Base-by-base conservation (phyloP, 1,140 invertebrate species). In the Drosophila biarmipes region DNA sequence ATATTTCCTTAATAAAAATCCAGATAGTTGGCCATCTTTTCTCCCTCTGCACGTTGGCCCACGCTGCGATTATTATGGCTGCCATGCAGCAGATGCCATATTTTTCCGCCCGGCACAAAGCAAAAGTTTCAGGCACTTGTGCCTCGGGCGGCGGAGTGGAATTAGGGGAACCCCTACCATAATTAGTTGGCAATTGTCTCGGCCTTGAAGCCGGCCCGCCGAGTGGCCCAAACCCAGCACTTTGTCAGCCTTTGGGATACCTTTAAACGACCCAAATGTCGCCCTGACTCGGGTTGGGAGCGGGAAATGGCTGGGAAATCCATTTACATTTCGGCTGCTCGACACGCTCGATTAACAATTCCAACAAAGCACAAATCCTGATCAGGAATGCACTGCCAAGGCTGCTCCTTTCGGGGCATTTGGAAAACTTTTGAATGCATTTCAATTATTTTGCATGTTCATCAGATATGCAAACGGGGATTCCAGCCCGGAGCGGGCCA, bases 371-470 rank as follows among this genome's bases (percentile, higher is more conserved):
- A 74, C 46, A 74, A 74, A 64, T 74, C 72, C 68, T 45, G 66
- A 46, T 68, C 62, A 53, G 48, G 66, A 67, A 68, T 68, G 61
- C 66, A 67, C 24, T 54, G 61, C 42, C 61, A 66, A 42, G 59
- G 43, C 34, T 35, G 17, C 49, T 45, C n/a, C 64, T 51, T 64
- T 35, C 42, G 48, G 35, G 34, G 57, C 61, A 51, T 46, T 71
- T 51, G 34, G 35, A 62, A 63, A 73, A 73, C 57, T 73, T 74
- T 63, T 74, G 72, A 73, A 54, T 74, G 58, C 58, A 73, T 74
- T 74, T 73, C 59, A 74, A 74, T 74, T 74, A 74, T 74, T 74
- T 64, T 74, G 29, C 51, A 73, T 73, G 72, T 55, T 74, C 69
- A 74, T 74, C 72, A 74, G 72, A 67, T 67, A 68, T 67, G 48